Evolutionary conservation across 2,797 vertebrate species (phyloP).

Genomic region (Coregonus suidteri): DNA sequence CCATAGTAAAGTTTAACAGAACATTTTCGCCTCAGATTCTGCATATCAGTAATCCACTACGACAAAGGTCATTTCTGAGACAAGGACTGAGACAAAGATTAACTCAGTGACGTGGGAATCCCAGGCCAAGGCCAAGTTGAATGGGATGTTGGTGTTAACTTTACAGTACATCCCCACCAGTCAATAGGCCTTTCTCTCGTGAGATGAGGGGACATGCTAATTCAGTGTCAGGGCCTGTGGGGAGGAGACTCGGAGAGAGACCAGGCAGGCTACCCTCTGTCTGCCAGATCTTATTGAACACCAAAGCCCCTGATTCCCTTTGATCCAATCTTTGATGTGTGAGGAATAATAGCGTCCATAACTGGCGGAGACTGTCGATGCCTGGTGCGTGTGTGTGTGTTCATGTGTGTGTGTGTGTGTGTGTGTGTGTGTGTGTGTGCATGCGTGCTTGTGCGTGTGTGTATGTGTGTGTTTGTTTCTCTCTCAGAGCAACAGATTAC

Average conservation of each 20-base stretch:
- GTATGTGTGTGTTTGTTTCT: background rate
- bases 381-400: no score
- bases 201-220: conserved; percentile 3
- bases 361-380: conserved; percentile 5
- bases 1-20: background rate
- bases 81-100: background rate
- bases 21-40: background rate
- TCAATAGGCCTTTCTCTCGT: background rate
- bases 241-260: background rate
- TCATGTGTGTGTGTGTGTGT: no score
- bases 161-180: background rate
- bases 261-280: conserved; percentile 4
- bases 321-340: conserved; percentile 63
- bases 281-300: conserved; percentile 43
- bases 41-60: background rate
- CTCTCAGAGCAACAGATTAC: conserved; percentile 1
- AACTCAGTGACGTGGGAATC: background rate
- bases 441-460: conserved; percentile 6
- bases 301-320: conserved; percentile 50
- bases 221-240: conserved; percentile 12
- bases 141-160: background rate
- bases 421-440: no score
- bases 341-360: conserved; percentile 37
- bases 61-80: background rate
- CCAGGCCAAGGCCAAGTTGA: background rate